A percentile compares a stretch with the other conserved stretches of the same genome.
Evolutionary conservation across 2,113 vertebrate genomes (phyloP).

Genomic region (Pitta sordida): DNA sequence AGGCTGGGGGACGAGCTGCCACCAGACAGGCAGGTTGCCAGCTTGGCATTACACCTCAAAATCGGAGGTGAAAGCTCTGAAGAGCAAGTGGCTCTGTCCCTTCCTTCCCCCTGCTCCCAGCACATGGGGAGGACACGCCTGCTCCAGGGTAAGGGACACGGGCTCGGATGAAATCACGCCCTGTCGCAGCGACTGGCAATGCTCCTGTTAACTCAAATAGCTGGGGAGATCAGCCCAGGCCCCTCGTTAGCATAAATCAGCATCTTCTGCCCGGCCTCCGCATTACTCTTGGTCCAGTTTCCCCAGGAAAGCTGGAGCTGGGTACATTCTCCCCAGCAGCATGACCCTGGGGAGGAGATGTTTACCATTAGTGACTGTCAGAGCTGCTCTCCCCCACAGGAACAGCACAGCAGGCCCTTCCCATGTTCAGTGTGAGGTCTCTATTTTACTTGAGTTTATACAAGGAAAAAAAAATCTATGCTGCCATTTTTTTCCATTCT

Average conservation of each 20-base stretch:
- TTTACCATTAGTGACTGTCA: accelerated
- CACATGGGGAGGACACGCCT: accelerated
- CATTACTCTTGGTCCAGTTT: not conserved
- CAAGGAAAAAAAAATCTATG: accelerated
- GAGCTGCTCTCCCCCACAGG: not conserved
- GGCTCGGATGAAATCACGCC: not conserved
- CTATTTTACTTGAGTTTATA: not conserved
- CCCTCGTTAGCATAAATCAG: not conserved
- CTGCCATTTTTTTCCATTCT: accelerated
- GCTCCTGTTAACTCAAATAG: not conserved
- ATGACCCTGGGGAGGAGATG: not conserved
- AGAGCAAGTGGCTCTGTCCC: accelerated
- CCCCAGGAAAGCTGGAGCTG: not conserved
- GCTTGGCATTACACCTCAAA: not conserved
- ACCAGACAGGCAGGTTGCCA: accelerated
- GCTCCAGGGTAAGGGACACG: not conserved
- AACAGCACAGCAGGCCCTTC: not conserved
- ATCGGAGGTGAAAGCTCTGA: not conserved
- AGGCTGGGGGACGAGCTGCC: accelerated
- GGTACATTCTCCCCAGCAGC: accelerated
- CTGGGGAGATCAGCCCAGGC: not conserved
- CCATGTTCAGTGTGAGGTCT: accelerated
- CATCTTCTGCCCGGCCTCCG: not conserved
- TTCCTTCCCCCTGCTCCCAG: no score
- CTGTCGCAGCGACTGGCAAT: not conserved